A percentile compares a stretch with the other conserved stretches of the same genome.
Conservation (phyloP, 2,113 vertebrate genomes). For the Noctilio leporinus region DNA sequence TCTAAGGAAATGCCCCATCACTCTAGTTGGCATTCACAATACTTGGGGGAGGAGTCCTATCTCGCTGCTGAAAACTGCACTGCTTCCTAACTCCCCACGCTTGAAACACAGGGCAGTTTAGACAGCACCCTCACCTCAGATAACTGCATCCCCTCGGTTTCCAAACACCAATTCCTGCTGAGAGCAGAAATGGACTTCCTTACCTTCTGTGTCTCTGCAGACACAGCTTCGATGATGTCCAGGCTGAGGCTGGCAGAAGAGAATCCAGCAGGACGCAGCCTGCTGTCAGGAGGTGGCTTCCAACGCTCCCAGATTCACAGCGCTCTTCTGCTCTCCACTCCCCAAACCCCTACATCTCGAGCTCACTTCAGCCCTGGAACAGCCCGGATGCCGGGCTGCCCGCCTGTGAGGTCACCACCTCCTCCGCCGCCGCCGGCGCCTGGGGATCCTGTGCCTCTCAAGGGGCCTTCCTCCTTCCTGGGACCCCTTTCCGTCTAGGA, state of each 20-base stretch:
- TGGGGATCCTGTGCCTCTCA: conserved; percentile 11
- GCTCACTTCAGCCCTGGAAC: not conserved
- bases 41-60: not conserved
- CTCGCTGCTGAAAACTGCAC: not conserved
- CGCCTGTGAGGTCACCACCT: conserved; percentile 33
- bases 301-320: not conserved
- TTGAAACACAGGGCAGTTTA: not conserved
- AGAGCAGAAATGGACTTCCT: not conserved
- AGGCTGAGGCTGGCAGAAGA: not conserved
- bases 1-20: conserved; percentile 21
- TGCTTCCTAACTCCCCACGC: not conserved
- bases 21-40: not conserved
- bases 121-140: not conserved
- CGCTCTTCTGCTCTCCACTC: not conserved
- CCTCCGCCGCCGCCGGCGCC: conserved; percentile 54
- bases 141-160: not conserved
- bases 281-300: not conserved
- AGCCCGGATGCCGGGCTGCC: not conserved
- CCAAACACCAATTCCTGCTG: not conserved
- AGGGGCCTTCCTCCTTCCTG: not conserved
- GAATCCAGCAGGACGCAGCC: not conserved
- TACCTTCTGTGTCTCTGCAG: conserved; percentile 44
- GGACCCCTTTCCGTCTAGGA: conserved; percentile 13
- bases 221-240: not conserved
- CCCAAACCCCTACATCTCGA: not conserved